Conservation (phyloP, 37 sponge, comb jelly and placozoan species). For the Aplysina aerophoba region DNA sequence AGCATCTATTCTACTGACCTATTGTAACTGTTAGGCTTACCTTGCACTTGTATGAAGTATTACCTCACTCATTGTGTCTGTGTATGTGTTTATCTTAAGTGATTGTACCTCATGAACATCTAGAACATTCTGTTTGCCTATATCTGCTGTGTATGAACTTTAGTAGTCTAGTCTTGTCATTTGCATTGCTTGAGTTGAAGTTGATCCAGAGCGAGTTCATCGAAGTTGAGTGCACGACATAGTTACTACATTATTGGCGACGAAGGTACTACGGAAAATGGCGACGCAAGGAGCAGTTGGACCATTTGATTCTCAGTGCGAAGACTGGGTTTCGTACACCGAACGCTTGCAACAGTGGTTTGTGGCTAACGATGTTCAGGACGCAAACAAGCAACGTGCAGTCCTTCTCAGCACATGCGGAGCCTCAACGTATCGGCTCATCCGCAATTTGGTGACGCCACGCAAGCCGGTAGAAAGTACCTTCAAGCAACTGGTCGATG, state of each 20-base stretch:
- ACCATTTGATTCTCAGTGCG: not conserved
- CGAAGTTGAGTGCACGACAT: no score
- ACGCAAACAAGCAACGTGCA: not conserved
- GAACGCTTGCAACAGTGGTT: conserved; percentile 8
- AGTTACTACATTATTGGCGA: not conserved
- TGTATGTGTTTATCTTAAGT: no score
- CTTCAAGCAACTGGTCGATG: not conserved
- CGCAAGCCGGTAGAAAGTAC: not conserved
- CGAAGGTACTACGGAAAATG: not conserved
- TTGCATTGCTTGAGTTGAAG: no score
- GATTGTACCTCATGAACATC: no score
- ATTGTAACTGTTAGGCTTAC: no score
- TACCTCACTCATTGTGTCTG: no score
- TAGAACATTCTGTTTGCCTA: no score
- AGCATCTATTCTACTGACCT: no score
- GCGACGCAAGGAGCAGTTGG: not conserved
- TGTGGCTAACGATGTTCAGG: not conserved
- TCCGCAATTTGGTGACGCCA: not conserved
- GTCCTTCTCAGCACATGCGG: not conserved
- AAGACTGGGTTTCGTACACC: not conserved
- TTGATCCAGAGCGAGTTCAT: no score
- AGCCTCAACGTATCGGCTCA: not conserved
- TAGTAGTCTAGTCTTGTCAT: no score
- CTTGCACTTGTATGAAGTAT: no score
- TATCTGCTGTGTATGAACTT: no score